Evolutionary conservation across 1,140 invertebrate genomes (phyloP).

Genomic region (Druon quercuslanigerum): DNA sequence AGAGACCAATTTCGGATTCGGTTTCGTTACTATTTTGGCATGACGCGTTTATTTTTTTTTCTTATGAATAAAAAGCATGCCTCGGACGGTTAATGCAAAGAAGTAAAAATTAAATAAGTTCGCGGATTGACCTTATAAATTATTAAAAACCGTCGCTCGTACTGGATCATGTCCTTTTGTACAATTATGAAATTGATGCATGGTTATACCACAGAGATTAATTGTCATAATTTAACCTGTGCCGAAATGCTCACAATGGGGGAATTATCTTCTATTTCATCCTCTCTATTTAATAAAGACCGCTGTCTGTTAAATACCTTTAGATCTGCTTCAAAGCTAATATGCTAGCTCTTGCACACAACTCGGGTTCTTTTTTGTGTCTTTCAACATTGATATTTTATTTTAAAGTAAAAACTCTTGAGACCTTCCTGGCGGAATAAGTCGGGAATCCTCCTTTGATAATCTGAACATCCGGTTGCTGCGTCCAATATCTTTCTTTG

Average conservation of each 20-base stretch:
- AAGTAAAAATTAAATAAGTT: not conserved
- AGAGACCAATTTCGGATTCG: slow-evolving; percentile 16
- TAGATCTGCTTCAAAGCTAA: not conserved
- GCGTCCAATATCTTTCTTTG: not conserved
- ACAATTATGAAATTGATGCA: slow-evolving; percentile 15
- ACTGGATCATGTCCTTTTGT: not conserved
- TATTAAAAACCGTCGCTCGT: not conserved
- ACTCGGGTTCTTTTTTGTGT: not conserved
- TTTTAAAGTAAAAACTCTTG: not conserved
- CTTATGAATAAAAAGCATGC: slow-evolving; percentile 15
- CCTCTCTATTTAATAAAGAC: not conserved
- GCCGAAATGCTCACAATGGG: slow-evolving; percentile 11
- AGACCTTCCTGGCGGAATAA: not conserved
- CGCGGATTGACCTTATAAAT: not conserved
- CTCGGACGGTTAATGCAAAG: slow-evolving; percentile 1
- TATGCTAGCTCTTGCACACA: not conserved
- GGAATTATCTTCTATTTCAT: not conserved
- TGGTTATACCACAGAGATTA: slow-evolving; percentile 6
- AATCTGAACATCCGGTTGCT: not conserved
- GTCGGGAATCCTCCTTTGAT: not conserved
- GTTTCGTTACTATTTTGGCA: slow-evolving; percentile 20
- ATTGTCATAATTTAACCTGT: slow-evolving; percentile 6
- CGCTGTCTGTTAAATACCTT: not conserved
- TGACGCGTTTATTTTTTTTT: slow-evolving; percentile 17
- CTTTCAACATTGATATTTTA: slow-evolving; percentile 11